Conservation (phyloP, 92 coral and sea anemone genomes). For the Paragorgia papillata region DNA sequence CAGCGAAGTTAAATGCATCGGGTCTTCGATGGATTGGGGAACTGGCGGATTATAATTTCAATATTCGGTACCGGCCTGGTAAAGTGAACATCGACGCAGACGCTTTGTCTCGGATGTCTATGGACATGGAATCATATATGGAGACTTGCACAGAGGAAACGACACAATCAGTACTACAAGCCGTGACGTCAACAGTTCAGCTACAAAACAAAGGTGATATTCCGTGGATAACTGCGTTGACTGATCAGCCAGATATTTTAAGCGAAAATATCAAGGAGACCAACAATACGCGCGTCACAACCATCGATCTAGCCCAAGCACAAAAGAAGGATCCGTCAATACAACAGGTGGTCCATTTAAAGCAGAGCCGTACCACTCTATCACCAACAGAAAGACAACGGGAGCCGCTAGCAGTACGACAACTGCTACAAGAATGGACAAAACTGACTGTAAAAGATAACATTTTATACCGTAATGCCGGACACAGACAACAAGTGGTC, state of each 20-base stretch:
- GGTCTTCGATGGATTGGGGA: conserved; percentile 59
- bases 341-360: no score
- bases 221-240: conserved; percentile 42
- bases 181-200: no score
- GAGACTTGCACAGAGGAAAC: conserved; percentile 44
- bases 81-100: conserved; percentile 62
- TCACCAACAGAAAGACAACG: conserved; percentile 7
- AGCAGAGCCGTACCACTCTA: no score
- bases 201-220: conserved; percentile 45
- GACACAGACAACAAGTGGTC: not conserved
- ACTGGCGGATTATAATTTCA: no score
- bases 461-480: conserved; percentile 6
- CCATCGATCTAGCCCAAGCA: not conserved
- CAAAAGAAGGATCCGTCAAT: not conserved
- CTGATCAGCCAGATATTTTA: conserved; percentile 22
- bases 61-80: conserved; percentile 59
- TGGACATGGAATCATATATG: conserved; percentile 41
- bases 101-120: conserved; percentile 52
- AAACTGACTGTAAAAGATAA: not conserved
- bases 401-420: conserved; percentile 9
- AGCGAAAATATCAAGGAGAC: not conserved
- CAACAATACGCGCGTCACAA: no score
- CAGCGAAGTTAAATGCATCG: no score
- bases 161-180: conserved; percentile 40
- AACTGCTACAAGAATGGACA: no score